A percentile compares a stretch with the other conserved stretches of the same genome.
These are phyloP conservation scores for Orcinus orca DNA, from an alignment of 2,113 vertebrate species.

Conservation along the genomic window DNA sequence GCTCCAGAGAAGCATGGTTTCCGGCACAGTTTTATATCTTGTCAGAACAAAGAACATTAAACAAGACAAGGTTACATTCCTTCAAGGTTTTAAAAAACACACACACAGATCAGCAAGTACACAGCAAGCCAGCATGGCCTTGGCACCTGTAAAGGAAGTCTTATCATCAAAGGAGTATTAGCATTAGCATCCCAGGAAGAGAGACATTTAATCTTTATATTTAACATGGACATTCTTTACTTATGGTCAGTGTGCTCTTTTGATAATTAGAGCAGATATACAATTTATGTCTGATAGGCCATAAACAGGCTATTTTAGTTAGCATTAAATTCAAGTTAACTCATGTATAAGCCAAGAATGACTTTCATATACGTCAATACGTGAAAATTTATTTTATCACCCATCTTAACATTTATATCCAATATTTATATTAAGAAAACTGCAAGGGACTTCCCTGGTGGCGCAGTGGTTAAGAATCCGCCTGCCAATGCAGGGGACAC, in stretches of 20 bases:
- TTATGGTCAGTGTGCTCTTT: not conserved
- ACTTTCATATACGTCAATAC: not conserved
- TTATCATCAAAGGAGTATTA: not conserved
- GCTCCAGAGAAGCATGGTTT: not conserved
- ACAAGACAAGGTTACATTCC: not conserved
- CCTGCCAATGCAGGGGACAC: no score
- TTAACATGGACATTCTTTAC: not conserved
- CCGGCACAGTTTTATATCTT: not conserved
- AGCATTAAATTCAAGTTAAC: not conserved
- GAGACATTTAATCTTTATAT: not conserved
- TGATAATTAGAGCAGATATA: not conserved
- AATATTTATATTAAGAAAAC: not conserved
- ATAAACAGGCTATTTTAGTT: not conserved
- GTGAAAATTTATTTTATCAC: not conserved
- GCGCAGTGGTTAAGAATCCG: no score
- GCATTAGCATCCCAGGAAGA: not conserved
- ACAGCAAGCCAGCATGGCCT: not conserved
- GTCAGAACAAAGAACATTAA: not conserved
- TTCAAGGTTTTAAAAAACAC: not conserved
- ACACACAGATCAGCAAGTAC: not conserved
- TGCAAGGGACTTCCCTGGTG: not conserved
- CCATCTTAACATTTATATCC: not conserved
- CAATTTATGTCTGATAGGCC: not conserved
- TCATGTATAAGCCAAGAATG: not conserved
- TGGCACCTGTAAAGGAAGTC: not conserved